phyloP scores from a whole-genome alignment of 2,888 invertebrate genomes.

The Steinernema hermaphroditum region DNA sequence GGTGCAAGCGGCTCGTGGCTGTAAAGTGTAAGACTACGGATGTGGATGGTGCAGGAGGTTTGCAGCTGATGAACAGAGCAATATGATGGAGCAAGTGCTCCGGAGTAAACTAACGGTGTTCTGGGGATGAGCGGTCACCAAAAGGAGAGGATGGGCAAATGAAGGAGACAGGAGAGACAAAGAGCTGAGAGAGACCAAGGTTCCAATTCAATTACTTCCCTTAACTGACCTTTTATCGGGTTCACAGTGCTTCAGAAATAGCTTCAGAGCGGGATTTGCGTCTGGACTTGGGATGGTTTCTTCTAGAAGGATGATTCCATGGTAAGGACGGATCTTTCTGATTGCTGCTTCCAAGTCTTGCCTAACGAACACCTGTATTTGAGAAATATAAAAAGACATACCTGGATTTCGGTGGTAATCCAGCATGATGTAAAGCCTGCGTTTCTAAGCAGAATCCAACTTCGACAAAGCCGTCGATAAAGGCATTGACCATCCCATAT shows the following conservation, averaged over 20 bases:
- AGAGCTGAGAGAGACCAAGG: too few relatives aligned
- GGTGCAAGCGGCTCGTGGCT: too few relatives aligned
- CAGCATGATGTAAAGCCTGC: conserved; percentile 48
- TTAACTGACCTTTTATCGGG: conserved; percentile 54
- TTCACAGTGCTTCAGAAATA: conserved; percentile 54
- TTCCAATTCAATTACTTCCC: too few relatives aligned
- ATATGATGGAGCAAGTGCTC: too few relatives aligned
- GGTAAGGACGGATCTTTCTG: conserved; percentile 53
- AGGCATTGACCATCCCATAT: conserved; percentile 59
- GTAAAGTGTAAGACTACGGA: too few relatives aligned
- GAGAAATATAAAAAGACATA: conserved; percentile 6
- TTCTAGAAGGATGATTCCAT: conserved; percentile 61
- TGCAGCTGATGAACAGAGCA: too few relatives aligned
- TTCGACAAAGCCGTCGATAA: conserved; percentile 58
- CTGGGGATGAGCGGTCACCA: too few relatives aligned
- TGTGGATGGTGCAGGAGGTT: too few relatives aligned
- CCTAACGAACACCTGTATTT: not conserved
- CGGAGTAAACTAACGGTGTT: too few relatives aligned
- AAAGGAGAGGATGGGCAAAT: too few relatives aligned
- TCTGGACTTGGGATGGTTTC: conserved; percentile 57
- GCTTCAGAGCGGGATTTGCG: conserved; percentile 57
- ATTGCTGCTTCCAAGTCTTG: conserved; percentile 13
- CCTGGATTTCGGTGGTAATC: conserved; percentile 52
- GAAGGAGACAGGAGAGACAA: too few relatives aligned
- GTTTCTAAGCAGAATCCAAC: conserved; percentile 63